Evolutionary conservation across 2,888 invertebrate species (phyloP).

Genomic region (Apotomis betuletana): DNA sequence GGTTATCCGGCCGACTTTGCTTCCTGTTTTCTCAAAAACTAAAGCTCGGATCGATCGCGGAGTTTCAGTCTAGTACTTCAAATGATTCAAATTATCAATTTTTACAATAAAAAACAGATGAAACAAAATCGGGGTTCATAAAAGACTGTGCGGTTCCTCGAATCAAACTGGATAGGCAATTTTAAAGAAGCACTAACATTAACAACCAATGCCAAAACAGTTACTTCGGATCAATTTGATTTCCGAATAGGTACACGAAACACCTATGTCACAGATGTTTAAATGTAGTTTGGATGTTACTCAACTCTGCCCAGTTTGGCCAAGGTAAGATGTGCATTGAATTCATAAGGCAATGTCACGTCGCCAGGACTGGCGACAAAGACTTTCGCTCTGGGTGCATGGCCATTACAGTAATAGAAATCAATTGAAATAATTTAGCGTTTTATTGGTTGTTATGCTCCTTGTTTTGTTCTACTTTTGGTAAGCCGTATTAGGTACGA

Average conservation of each 20-base stretch:
- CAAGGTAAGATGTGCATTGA: constrained; percentile 63
- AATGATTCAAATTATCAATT: too few species aligned
- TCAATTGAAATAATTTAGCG: constrained; percentile 48
- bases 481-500: too few species aligned
- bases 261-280: constrained; percentile 22
- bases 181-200: constrained; percentile 40
- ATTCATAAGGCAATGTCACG: constrained; percentile 53
- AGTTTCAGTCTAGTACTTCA: too few species aligned
- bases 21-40: too few species aligned
- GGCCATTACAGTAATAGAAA: constrained; percentile 48
- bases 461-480: constrained; percentile 3
- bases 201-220: constrained; percentile 28
- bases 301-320: constrained; percentile 55
- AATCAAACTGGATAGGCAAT: constrained; percentile 30
- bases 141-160: constrained; percentile 27
- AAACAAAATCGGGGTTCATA: too few species aligned
- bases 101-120: too few species aligned
- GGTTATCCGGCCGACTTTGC: too few species aligned
- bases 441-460: constrained; percentile 33
- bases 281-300: constrained; percentile 45
- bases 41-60: too few species aligned
- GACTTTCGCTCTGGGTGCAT: constrained; percentile 34
- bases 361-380: constrained; percentile 45
- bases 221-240: constrained; percentile 32
- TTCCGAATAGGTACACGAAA: constrained; percentile 22